phyloP scores from a whole-genome alignment of 2,797 vertebrate species.

The Muraenolepis orangiensis region DNA sequence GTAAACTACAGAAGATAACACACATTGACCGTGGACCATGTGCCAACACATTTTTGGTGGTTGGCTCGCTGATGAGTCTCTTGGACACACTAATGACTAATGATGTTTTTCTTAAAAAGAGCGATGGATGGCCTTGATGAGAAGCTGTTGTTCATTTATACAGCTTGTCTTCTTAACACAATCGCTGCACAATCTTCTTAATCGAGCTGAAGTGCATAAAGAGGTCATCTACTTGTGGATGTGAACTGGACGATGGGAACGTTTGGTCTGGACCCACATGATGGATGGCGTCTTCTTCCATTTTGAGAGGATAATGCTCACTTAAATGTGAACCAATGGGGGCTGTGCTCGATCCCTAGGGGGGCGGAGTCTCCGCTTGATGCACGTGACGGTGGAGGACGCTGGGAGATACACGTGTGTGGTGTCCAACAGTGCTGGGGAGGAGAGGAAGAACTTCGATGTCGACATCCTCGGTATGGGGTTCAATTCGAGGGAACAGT shows the following conservation, averaged over 20 bases:
- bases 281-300: conserved; percentile 9
- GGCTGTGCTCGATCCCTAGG: conserved; percentile 64
- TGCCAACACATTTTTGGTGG: conserved; percentile 4
- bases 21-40: neutral
- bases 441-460: conserved; percentile 83
- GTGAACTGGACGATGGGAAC: neutral
- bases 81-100: conserved; percentile 16
- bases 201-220: neutral
- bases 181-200: neutral
- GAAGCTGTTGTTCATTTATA: neutral
- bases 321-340: neutral
- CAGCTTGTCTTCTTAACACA: neutral
- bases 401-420: conserved; percentile 87
- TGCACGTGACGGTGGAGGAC: conserved; percentile 75
- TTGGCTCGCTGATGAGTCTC: conserved; percentile 40
- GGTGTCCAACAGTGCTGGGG: conserved; percentile 85
- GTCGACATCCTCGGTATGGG: conserved; percentile 85
- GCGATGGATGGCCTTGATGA: conserved; percentile 24
- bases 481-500: neutral
- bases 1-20: neutral
- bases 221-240: neutral
- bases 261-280: neutral
- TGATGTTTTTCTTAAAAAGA: conserved; percentile 9
- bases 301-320: neutral
- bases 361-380: conserved; percentile 82